Conservation (phyloP, 2,113 vertebrate genomes). For the Tichodroma muraria region DNA sequence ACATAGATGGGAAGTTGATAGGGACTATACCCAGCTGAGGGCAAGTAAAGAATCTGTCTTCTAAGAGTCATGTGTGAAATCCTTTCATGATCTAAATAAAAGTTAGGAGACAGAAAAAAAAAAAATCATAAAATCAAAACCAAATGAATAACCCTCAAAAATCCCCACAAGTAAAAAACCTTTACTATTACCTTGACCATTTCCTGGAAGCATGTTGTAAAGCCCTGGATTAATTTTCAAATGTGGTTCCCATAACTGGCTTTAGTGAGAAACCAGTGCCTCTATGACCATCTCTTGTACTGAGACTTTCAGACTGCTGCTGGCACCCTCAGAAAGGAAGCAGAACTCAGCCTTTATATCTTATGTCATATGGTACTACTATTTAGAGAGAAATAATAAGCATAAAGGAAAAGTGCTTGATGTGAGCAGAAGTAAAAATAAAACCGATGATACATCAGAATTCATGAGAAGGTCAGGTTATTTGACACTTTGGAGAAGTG, state of each 20-base stretch:
- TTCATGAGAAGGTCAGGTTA: neutral
- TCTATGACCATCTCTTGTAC: neutral
- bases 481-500: neutral
- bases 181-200: neutral
- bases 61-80: neutral
- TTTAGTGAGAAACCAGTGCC: neutral
- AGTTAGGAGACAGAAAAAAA: neutral
- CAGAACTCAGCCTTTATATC: neutral
- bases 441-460: neutral
- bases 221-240: neutral
- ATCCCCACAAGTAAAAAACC: neutral
- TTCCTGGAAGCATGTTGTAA: neutral
- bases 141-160: neutral
- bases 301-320: neutral
- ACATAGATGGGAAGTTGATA: neutral
- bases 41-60: neutral
- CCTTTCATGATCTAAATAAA: neutral
- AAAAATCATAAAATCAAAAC: neutral
- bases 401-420: conserved; percentile 7
- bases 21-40: neutral
- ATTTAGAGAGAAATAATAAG: conserved; percentile 34
- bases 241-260: neutral
- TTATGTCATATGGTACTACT: neutral
- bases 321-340: neutral
- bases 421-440: conserved; percentile 45